Evolutionary conservation across 2,797 vertebrate genomes (phyloP).

Genomic region (Enteromius mattozi): DNA sequence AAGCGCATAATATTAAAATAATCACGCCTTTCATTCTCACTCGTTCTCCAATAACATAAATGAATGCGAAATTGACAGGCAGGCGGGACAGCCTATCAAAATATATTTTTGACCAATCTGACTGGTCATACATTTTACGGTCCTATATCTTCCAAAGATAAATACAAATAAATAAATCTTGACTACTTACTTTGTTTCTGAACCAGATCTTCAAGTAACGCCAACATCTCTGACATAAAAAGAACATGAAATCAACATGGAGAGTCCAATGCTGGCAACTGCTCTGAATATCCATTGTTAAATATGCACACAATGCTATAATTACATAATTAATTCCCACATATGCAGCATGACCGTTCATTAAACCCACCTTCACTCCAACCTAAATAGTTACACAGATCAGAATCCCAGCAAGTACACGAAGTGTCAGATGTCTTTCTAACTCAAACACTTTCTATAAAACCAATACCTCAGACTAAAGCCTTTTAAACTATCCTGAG

Average conservation of each 20-base stretch:
- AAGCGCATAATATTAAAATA: too few relatives aligned
- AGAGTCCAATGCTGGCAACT: background rate
- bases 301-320: background rate
- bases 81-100: too few relatives aligned
- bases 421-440: background rate
- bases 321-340: slow-evolving; percentile 2
- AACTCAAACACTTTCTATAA: slow-evolving; percentile 2
- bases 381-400: background rate
- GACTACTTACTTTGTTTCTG: too few relatives aligned
- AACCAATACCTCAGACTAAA: slow-evolving; percentile 14
- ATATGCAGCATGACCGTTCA: background rate
- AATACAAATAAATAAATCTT: background rate
- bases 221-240: background rate
- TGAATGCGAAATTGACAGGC: too few relatives aligned
- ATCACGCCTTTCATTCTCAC: too few relatives aligned
- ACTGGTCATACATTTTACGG: background rate
- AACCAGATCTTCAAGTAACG: background rate
- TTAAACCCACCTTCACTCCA: background rate
- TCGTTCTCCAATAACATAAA: too few relatives aligned
- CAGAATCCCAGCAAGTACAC: background rate
- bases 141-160: background rate
- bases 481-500: background rate
- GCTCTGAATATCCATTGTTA: background rate
- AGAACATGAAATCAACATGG: background rate
- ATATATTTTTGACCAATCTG: background rate